Evolutionary conservation across 2,113 vertebrate genomes (phyloP).

Genomic region (Electrona antarctica): DNA sequence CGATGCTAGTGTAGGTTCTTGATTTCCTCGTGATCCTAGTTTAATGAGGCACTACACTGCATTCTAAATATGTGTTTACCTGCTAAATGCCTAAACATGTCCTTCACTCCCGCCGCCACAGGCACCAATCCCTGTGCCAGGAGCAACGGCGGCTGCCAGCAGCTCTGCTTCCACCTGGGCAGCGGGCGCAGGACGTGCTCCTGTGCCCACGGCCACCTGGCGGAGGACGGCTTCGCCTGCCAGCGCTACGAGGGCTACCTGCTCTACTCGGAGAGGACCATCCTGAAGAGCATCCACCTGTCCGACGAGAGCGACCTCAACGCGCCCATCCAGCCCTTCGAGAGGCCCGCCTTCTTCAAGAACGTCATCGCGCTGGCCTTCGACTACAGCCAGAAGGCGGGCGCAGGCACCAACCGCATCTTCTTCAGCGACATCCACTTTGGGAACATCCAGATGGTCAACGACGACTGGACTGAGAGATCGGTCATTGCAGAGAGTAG

Average conservation of each 20-base stretch:
- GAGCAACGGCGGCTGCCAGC: conserved; percentile 93
- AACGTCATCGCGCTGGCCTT: conserved; percentile 94
- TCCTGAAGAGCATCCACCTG: conserved; percentile 96
- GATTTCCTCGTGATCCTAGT: no score
- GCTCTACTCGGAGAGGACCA: conserved; percentile 94
- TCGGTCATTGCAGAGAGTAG: conserved; percentile 91
- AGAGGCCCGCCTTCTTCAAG: conserved; percentile 92
- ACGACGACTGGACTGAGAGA: conserved; percentile 93
- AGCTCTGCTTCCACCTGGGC: conserved; percentile 94
- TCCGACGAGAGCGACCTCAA: conserved; percentile 96
- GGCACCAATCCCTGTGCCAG: conserved; percentile 93
- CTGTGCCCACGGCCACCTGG: conserved; percentile 94
- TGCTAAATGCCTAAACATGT: not conserved
- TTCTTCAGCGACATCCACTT: conserved; percentile 97
- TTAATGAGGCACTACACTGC: no score
- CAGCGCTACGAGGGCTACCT: conserved; percentile 93
- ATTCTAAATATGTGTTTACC: no score
- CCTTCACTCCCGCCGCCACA: conserved; percentile 39
- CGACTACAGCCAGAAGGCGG: conserved; percentile 86
- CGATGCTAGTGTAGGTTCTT: no score
- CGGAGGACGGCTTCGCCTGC: conserved; percentile 88
- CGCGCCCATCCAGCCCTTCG: conserved; percentile 91
- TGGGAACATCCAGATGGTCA: conserved; percentile 96
- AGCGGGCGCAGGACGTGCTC: conserved; percentile 85
- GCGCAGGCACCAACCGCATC: conserved; percentile 87